Conservation (phyloP, 1,140 invertebrate species). For the Neuroterus valhalla region DNA sequence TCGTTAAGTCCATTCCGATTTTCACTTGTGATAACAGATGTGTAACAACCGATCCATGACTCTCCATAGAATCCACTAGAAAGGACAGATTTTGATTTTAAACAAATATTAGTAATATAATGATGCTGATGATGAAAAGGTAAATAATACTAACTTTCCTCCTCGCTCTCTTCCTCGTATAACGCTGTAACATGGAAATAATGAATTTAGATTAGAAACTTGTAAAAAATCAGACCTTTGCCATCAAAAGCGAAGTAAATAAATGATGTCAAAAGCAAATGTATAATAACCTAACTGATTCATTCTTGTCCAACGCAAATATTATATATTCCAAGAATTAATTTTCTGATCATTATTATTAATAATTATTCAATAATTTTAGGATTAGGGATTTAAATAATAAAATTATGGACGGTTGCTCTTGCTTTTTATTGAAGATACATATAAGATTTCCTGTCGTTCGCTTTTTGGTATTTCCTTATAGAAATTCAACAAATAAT, state of each 20-base stretch:
- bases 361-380: conserved; percentile 11
- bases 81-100: not conserved
- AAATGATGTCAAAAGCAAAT: not conserved
- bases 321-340: conserved; percentile 21
- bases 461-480: no score
- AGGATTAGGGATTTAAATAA: no score
- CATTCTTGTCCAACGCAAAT: no score
- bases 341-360: no score
- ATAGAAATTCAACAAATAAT: no score
- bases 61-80: conserved; percentile 87
- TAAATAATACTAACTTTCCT: conserved; percentile 79
- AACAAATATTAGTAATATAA: conserved; percentile 1
- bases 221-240: conserved; percentile 25
- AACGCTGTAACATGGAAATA: conserved; percentile 77
- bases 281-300: no score
- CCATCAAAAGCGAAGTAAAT: not conserved
- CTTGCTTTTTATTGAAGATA: no score
- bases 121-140: not conserved
- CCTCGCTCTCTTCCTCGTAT: conserved; percentile 92
- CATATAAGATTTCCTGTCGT: no score
- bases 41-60: conserved; percentile 94
- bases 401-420: no score
- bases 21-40: conserved; percentile 96
- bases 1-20: conserved; percentile 99
- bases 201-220: conserved; percentile 17